Base-by-base conservation (phyloP, 2,888 invertebrate genomes). In the Chrysina gloriosa region DNA sequence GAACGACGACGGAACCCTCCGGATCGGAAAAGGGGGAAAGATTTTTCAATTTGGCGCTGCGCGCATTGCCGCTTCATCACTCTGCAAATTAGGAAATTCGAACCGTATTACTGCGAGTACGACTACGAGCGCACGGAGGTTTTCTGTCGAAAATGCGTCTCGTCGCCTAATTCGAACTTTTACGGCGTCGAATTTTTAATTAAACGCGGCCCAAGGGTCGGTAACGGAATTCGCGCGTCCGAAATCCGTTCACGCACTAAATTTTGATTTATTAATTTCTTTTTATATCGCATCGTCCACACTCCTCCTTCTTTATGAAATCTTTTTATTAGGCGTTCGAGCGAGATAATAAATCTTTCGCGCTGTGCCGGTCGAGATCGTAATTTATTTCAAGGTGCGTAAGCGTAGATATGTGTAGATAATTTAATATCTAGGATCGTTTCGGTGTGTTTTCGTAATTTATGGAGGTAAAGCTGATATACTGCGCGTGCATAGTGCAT, bases 21-120 rank as follows among this genome's bases (percentile, higher is more conserved):
- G 39, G 34, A 58, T 58, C 58, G 58, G 58, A 58, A 58, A 58
- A 58, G 58, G 39, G 58, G 42, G 39, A 58, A 9, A 16, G 25
- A 39, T 58, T 58, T 58, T 58, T 58, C 58, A 58, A 58, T 58
- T 58, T 39, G 7, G 58, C 42, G 16, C 58, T n/a, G 58, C 25
- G 25, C 23, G 31, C 31, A 58, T 23, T 23, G 39, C 58, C 58
- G 58, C 39, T 58, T 58, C 58, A 25, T 58, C 58, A 58, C 58
- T 58, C 39, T 39, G 25, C 23, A 58, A 58, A 58, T 58, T 58
- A 58, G 58, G 39, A 58, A 58, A 58, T 58, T 58, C 19, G 58
- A 58, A 21, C 47, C 47, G 14, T 31, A 31, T 58, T 31, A 11
- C 45, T 14, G 36, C 36, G 36, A 9, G 45, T 45, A 45, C 21